Evolutionary conservation across 2,113 vertebrate genomes (phyloP).

Genomic region (Agapornis roseicollis): DNA sequence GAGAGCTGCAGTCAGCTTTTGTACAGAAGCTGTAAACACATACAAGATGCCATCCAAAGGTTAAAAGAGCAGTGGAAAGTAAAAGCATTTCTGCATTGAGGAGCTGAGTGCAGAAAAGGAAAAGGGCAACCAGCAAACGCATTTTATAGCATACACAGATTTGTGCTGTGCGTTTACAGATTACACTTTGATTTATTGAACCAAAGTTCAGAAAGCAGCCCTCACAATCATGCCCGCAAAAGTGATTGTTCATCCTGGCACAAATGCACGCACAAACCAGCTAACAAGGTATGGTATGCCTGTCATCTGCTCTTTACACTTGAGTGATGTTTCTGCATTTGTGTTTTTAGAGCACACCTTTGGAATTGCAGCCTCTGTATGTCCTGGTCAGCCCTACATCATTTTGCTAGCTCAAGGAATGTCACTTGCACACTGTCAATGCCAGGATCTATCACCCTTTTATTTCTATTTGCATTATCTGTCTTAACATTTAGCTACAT

Average conservation of each 20-base stretch:
- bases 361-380: not conserved
- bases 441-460: not conserved
- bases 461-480: not conserved
- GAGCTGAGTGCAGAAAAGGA: not conserved
- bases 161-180: not conserved
- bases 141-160: not conserved
- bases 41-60: not conserved
- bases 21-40: not conserved
- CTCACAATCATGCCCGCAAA: not conserved
- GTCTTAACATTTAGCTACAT: not conserved
- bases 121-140: not conserved
- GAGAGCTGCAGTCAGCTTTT: not conserved
- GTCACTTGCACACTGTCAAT: not conserved
- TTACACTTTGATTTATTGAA: not conserved
- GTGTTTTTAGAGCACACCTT: not conserved
- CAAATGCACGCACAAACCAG: fast-evolving
- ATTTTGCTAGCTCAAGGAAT: not conserved
- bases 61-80: not conserved
- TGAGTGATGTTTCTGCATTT: not conserved
- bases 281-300: not conserved
- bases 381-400: fast-evolving
- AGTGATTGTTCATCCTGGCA: not conserved
- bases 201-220: slow-evolving; percentile 11
- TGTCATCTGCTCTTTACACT: not conserved
- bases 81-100: not conserved